These are phyloP conservation scores for Rhinoderma darwinii DNA, from an alignment of 2,113 vertebrate species.

Conservation along the genomic window DNA sequence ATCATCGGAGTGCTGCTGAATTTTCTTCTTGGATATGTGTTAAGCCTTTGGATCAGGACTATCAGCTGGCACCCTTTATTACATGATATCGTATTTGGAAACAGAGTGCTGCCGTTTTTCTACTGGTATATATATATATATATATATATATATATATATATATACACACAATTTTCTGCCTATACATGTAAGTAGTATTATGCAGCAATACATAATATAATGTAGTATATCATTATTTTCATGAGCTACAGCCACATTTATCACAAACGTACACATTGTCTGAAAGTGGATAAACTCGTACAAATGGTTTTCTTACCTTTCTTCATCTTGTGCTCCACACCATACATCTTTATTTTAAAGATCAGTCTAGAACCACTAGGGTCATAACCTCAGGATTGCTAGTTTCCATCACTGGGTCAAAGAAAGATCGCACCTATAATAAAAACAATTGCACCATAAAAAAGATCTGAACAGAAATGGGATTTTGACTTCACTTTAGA, in stretches of 20 bases:
- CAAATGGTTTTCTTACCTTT: neutral
- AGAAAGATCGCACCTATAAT: conserved; percentile 44
- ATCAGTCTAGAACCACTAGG: conserved; percentile 15
- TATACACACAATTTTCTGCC: too few relatives aligned
- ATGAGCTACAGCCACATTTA: neutral
- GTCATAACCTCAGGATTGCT: conserved; percentile 46
- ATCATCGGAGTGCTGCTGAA: too few relatives aligned
- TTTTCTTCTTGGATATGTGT: too few relatives aligned
- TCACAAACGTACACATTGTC: neutral
- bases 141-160: too few relatives aligned
- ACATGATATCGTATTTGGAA: too few relatives aligned
- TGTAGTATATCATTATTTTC: too few relatives aligned
- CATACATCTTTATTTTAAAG: conserved; percentile 50
- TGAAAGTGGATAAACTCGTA: neutral
- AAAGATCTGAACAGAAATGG: conserved; percentile 44
- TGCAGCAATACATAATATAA: too few relatives aligned
- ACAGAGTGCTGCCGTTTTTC: too few relatives aligned
- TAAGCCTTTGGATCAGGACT: too few relatives aligned
- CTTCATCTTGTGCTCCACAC: neutral
- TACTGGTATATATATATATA: too few relatives aligned
- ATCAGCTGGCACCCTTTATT: too few relatives aligned
- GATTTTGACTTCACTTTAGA: conserved; percentile 46
- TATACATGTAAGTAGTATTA: too few relatives aligned
- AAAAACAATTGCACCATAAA: conserved; percentile 53
- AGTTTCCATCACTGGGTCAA: conserved; percentile 40